Evolutionary conservation across 2,113 vertebrate species (phyloP), one percentile per base, ranked within the genome.

Genomic region (Scortum barcoo): DNA sequence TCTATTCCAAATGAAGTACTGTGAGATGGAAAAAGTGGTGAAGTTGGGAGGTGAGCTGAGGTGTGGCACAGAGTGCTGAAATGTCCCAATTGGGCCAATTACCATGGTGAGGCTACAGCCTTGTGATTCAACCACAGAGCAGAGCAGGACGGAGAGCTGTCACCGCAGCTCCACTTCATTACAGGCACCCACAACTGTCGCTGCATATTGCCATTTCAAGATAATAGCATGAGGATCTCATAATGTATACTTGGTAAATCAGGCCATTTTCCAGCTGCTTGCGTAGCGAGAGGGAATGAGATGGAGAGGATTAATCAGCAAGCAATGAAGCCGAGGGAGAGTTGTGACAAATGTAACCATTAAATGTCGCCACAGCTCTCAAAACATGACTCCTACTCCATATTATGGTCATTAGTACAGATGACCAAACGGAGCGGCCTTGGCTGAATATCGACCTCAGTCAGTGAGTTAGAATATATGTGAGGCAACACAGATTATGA

Each of bases 81-180:
- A 91, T 40, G 80, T 88, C 83, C 90, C 90, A 83, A 74, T 65
- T 76, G 89, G 82, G 78, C 90, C 93, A 92, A 90, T 92, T 91
- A 92, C 73, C 84, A 68, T 24, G 68, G 71, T 68, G 78, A 81
- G 76, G 68, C 78, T 70, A 42, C 81, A 83, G 83, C 42, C 75
- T 74, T 74, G 80, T 12, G 63, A 89, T 86, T 78, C 77, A 79
- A 89, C 82, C 85, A 12, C 78, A 81, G 72, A 76, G 79, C 76
- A 33, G 60, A 89, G 81, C 71, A 42, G 77, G 83, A 87, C 3
- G 53, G 81, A 76, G 84, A 75, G 72, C 83, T 78, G 70, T 89
- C 87, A 76, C 91, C 78, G 54, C 89, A 73, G 51, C 84, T 60
- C 85, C 75, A 71, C 83, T 91, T 92, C 77, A 76, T 88, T 78